phyloP scores from a whole-genome alignment of 2,113 vertebrate genomes.

The Peromyscus maniculatus region DNA sequence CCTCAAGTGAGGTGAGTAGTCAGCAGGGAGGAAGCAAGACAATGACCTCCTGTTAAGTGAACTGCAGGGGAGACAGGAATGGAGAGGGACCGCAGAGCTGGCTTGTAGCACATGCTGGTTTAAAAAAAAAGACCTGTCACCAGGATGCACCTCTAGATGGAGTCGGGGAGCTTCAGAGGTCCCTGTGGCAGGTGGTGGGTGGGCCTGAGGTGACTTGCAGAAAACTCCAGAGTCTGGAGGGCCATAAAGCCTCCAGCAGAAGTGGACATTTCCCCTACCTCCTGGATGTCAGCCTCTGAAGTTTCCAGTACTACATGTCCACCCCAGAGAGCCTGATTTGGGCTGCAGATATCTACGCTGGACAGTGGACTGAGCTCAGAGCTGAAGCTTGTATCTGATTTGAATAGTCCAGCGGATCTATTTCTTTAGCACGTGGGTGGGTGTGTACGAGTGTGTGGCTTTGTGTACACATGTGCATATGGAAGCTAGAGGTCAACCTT shows the following conservation, averaged over 20 bases:
- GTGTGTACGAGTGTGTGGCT: background rate
- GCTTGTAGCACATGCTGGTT: background rate
- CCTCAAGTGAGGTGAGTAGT: too few relatives aligned
- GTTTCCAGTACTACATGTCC: too few relatives aligned
- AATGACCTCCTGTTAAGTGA: background rate
- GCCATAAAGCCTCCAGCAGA: background rate
- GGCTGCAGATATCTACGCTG: background rate
- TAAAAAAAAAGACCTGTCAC: background rate
- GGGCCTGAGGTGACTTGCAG: background rate
- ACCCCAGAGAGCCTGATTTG: background rate
- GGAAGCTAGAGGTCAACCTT: background rate
- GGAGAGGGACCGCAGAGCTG: background rate
- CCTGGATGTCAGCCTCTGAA: rapidly evolving
- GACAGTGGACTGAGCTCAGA: background rate
- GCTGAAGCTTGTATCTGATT: slow-evolving; percentile 32
- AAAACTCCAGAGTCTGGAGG: background rate
- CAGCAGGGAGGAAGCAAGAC: background rate
- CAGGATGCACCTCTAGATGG: too few relatives aligned
- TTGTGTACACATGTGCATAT: too few relatives aligned
- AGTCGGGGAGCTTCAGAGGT: background rate
- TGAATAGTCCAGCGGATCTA: slow-evolving; percentile 52
- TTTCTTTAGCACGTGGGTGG: background rate
- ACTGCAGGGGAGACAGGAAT: rapidly evolving
- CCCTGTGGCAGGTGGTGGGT: background rate
- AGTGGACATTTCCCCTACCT: background rate